Base-by-base conservation (phyloP, 2,113 vertebrate genomes). In the Embiotoca jacksoni region DNA sequence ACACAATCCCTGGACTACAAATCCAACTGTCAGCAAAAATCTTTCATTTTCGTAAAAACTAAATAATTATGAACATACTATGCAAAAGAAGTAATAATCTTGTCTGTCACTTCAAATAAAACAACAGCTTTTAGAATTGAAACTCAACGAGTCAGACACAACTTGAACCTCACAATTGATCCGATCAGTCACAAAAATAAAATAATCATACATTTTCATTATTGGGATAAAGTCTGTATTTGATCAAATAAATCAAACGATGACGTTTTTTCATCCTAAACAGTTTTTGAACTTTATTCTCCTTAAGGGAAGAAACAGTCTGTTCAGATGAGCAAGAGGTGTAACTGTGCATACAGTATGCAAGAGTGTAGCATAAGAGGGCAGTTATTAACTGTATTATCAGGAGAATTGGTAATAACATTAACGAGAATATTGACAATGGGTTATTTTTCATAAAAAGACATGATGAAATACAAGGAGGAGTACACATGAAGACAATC, bases 281-380 rank as follows among this genome's bases (percentile, higher is more conserved):
- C 75, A 64, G 71, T 78, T 90, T 84, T 83, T 58, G 23, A 88
- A 86, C 83, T 95, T 94, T 94, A 94, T 94, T 95, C 81, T 92
- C 81, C 89, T 88, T 88, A 69, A 73, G 82, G 92, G 84, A 91
- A 91, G 88, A 92, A 94, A 93, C 91, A 92, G 91, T 91, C 92
- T 90, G 79, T 91, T 91, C 75, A 88, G 85, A 92, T 93, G 93
- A 90, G 80, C 82, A 86, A 81, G 81, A 90, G 81, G 88, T 92
- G 86, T 87, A 90, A 91, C 90, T 92, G 89, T 94, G 91, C 86
- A 89, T 90, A 92, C 78, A 91, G 85, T 85, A 88, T 92, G 89
- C 84, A 80, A 89, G 81, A 80, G 85, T 88, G 90, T 92, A 91
- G 89, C 89, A 91, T 86, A 86, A 84, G 88, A 89, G 91, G 83